phyloP scores from a whole-genome alignment of 2,113 vertebrate species.

The Mustelus asterias region DNA sequence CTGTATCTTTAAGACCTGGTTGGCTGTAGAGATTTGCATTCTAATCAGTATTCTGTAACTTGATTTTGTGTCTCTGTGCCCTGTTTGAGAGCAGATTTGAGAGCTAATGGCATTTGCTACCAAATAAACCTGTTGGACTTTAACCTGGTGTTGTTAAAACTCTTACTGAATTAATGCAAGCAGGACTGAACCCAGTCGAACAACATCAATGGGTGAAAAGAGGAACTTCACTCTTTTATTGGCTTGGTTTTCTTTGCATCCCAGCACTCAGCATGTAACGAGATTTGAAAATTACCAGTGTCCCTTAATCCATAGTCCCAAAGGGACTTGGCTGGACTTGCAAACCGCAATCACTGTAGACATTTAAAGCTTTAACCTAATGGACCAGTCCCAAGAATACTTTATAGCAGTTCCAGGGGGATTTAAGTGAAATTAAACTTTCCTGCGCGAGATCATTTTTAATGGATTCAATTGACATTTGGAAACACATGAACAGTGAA shows the following conservation, averaged over 20 bases:
- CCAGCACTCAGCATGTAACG: neutral
- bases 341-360: neutral
- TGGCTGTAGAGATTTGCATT: too few relatives aligned
- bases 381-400: neutral
- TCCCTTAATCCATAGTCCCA: slow-evolving; percentile 6
- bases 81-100: too few relatives aligned
- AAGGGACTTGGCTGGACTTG: neutral
- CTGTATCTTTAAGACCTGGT: too few relatives aligned
- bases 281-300: neutral
- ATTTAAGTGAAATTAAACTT: slow-evolving; percentile 30
- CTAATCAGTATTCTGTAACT: too few relatives aligned
- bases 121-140: too few relatives aligned
- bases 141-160: too few relatives aligned
- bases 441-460: neutral
- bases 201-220: neutral
- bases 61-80: too few relatives aligned
- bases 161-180: too few relatives aligned
- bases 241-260: neutral
- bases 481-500: neutral
- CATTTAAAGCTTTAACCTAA: neutral
- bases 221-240: neutral
- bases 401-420: neutral
- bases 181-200: neutral
- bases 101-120: too few relatives aligned
- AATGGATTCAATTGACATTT: slow-evolving; percentile 28